Conservation (phyloP, 2,888 invertebrate genomes). For the Miltochrista miniata region DNA sequence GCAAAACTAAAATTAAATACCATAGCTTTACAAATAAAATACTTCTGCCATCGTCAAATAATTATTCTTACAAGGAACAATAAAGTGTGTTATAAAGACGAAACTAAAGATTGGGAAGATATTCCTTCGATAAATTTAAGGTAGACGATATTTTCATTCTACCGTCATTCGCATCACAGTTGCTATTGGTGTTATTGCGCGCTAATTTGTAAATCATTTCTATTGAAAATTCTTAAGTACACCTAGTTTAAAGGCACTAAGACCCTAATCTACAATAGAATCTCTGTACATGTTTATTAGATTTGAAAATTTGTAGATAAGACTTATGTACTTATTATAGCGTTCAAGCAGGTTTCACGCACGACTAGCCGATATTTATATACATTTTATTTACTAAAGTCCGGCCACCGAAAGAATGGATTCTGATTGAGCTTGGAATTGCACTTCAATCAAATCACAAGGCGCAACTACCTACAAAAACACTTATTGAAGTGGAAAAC, state of each 20-base stretch:
- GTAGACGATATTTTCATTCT: constrained; percentile 16
- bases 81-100: constrained; percentile 13
- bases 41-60: constrained; percentile 38
- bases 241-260: constrained; percentile 78
- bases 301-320: constrained; percentile 47
- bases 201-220: constrained; percentile 21
- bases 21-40: constrained; percentile 51
- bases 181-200: constrained; percentile 28
- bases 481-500: too few species aligned
- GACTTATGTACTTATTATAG: constrained; percentile 45
- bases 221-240: constrained; percentile 56
- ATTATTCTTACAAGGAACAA: constrained; percentile 49
- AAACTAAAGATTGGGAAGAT: constrained; percentile 7
- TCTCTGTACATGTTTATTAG: constrained; percentile 68
- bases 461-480: too few species aligned
- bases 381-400: constrained; percentile 35
- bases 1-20: constrained; percentile 61
- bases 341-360: constrained; percentile 48
- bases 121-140: constrained; percentile 6
- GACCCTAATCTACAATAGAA: constrained; percentile 76
- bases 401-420: too few species aligned
- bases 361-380: constrained; percentile 70
- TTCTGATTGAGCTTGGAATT: too few species aligned
- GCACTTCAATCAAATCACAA: too few species aligned
- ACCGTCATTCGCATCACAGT: constrained; percentile 44